Percentiles rank a stretch among this genome's conserved stretches.
These are phyloP conservation scores for Oryzias curvinotus DNA, from an alignment of 2,113 vertebrate species.

Conservation along the genomic window DNA sequence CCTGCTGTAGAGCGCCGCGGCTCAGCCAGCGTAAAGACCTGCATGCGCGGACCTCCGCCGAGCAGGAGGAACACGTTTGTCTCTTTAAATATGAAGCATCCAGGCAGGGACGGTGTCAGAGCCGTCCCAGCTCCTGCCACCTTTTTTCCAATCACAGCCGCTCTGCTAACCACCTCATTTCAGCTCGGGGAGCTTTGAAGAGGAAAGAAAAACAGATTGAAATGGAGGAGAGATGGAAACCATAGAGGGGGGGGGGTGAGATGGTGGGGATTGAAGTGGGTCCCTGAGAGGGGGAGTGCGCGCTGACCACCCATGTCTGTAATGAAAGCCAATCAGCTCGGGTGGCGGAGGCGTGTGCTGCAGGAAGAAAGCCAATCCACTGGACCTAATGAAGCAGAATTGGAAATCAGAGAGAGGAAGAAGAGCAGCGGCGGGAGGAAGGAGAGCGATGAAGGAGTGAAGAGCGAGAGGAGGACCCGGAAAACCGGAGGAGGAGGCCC, in stretches of 20 bases:
- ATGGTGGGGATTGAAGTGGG: slow-evolving; percentile 51
- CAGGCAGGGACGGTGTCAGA: slow-evolving; percentile 9
- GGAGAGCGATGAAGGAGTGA: slow-evolving; percentile 16
- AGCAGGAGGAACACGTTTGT: slow-evolving; percentile 6
- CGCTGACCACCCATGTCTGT: slow-evolving; percentile 48
- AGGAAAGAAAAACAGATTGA: slow-evolving; percentile 34
- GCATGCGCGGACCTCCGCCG: slow-evolving; percentile 6
- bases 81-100: slow-evolving; percentile 32
- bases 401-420: slow-evolving; percentile 61
- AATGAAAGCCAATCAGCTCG: slow-evolving; percentile 72
- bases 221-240: slow-evolving; percentile 45
- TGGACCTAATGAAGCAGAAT: slow-evolving; percentile 68
- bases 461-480: slow-evolving; percentile 11
- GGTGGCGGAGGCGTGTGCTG: slow-evolving; percentile 53
- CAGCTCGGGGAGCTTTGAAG: slow-evolving; percentile 29
- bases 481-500: not conserved
- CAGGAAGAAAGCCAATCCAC: slow-evolving; percentile 69
- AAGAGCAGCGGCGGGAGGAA: slow-evolving; percentile 17
- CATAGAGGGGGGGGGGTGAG: slow-evolving; percentile 27
- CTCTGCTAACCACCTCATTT: slow-evolving; percentile 37
- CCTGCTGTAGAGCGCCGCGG: slow-evolving; percentile 13
- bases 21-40: slow-evolving; percentile 18
- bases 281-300: slow-evolving; percentile 39
- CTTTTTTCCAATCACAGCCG: slow-evolving; percentile 23
- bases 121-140: slow-evolving; percentile 8